These are phyloP conservation scores for Rhabditoides inermis DNA, from an alignment of 2,888 invertebrate species.

Conservation along the genomic window DNA sequence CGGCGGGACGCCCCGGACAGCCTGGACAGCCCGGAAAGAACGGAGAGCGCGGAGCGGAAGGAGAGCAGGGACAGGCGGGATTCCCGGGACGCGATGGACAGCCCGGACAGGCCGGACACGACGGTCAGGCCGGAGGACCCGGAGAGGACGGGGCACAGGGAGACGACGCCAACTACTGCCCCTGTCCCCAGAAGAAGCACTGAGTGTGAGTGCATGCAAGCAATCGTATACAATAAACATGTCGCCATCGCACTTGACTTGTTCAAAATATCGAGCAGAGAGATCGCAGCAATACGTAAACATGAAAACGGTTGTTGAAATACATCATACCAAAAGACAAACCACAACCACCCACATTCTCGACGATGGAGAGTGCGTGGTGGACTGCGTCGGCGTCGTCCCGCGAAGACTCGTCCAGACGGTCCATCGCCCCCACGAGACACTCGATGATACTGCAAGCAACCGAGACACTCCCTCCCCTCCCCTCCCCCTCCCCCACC, in stretches of 20 bases:
- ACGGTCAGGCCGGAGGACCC: constrained; percentile 6
- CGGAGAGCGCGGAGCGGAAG: constrained; percentile 10
- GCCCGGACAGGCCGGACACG: not conserved
- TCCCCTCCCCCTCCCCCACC: too few relatives aligned
- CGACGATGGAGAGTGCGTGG: constrained; percentile 81
- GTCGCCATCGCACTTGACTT: too few relatives aligned
- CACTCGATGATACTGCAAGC: not conserved
- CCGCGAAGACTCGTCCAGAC: constrained; percentile 78
- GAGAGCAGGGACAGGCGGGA: constrained; percentile 3
- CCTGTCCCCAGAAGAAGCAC: too few relatives aligned
- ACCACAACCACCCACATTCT: constrained; percentile 66
- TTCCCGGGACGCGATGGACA: constrained; percentile 3
- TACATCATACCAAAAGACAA: not conserved
- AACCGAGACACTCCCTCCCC: constrained; percentile 62
- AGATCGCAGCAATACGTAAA: not conserved
- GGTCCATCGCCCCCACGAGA: constrained; percentile 55
- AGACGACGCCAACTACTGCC: constrained; percentile 23
- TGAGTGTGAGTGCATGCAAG: too few relatives aligned
- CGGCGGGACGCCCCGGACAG: constrained; percentile 27
- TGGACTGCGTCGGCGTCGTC: constrained; percentile 74
- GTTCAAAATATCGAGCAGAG: too few relatives aligned
- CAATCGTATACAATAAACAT: too few relatives aligned
- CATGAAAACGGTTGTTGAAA: not conserved
- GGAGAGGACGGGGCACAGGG: constrained; percentile 21
- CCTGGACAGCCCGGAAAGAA: constrained; percentile 25